These are phyloP conservation scores for Trachops cirrhosus DNA, from an alignment of 2,797 vertebrate species.

Conservation along the genomic window DNA sequence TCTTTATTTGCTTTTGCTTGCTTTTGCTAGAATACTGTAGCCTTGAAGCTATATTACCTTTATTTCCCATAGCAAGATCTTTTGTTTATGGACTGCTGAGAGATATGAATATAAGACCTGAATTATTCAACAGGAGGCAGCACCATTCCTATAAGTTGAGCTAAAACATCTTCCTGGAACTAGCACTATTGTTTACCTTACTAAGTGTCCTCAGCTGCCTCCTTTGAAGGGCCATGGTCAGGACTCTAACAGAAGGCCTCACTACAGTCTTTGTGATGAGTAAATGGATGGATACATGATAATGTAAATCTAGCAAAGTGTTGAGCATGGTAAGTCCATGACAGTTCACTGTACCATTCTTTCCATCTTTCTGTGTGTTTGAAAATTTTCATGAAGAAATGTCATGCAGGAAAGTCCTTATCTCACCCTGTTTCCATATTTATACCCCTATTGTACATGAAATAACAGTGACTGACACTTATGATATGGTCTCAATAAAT, in stretches of 20 bases:
- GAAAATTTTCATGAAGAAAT: background rate
- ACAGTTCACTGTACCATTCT: background rate
- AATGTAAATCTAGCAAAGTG: background rate
- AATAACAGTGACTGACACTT: background rate
- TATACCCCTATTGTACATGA: background rate
- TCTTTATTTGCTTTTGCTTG: background rate
- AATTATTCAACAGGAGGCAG: background rate
- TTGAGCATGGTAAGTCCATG: background rate
- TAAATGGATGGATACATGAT: background rate
- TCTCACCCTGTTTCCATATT: background rate
- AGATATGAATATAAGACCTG: background rate
- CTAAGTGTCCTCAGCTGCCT: background rate
- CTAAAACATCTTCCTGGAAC: background rate
- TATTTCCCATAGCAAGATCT: background rate
- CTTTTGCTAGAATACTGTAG: background rate
- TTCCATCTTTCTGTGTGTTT: background rate
- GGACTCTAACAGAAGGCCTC: background rate
- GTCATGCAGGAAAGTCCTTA: background rate
- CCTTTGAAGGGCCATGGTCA: background rate
- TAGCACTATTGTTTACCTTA: background rate
- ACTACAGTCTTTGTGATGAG: background rate
- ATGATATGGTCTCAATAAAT: background rate
- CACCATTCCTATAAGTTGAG: fast-evolving
- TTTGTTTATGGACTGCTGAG: background rate
- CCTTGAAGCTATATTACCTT: background rate